Evolutionary conservation across 1,140 invertebrate genomes (phyloP).

Genomic region (Holotrichia oblita): DNA sequence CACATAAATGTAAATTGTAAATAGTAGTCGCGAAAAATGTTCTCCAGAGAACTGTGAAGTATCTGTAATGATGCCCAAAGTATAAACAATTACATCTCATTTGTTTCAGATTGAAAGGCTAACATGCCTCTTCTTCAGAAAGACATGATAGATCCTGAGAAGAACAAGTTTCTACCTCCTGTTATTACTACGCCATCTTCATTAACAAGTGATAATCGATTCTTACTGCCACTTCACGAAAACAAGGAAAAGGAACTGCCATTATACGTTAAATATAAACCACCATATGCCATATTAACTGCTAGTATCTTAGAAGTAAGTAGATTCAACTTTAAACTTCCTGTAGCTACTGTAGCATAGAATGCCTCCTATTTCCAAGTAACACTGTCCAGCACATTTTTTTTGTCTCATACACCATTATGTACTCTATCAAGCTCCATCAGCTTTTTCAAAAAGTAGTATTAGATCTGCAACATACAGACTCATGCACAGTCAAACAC

Average conservation of each 20-base stretch:
- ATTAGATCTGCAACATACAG: too few species aligned
- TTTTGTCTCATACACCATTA: too few species aligned
- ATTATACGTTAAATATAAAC: conserved; percentile 44
- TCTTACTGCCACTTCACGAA: conserved; percentile 42
- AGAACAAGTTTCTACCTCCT: conserved; percentile 39
- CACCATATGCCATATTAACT: conserved; percentile 48
- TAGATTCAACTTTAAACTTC: neutral
- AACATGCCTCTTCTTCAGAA: neutral
- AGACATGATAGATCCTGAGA: neutral
- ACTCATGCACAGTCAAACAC: too few species aligned
- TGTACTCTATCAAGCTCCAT: too few species aligned
- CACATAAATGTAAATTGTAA: neutral
- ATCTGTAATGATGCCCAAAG: too few species aligned
- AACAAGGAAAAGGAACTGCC: conserved; percentile 38
- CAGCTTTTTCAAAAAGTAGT: too few species aligned
- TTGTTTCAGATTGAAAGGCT: neutral
- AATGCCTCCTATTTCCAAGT: neutral
- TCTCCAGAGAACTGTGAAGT: too few species aligned
- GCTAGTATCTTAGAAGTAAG: conserved; percentile 52
- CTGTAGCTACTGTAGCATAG: too few species aligned
- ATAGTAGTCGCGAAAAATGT: neutral
- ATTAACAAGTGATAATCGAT: conserved; percentile 46
- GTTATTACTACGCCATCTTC: conserved; percentile 49
- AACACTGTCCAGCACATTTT: too few species aligned
- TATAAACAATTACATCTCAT: neutral